Evolutionary conservation across 2,797 vertebrate species (phyloP).

Genomic region (Natrix natrix): DNA sequence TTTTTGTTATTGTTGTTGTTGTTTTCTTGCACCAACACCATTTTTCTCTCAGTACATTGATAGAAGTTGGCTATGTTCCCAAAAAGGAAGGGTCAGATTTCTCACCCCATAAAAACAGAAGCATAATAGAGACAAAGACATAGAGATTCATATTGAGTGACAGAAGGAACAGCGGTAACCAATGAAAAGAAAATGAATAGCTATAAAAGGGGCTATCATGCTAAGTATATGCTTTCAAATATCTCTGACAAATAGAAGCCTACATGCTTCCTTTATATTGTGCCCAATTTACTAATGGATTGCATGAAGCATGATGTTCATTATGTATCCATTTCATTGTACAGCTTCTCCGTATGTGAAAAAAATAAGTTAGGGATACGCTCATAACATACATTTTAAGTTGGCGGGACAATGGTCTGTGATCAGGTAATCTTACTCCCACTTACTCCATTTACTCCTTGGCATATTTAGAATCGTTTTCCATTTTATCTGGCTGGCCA

Average conservation of each 20-base stretch:
- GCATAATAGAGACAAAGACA: not conserved
- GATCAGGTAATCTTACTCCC: not conserved
- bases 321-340: not conserved
- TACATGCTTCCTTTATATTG: conserved; percentile 8
- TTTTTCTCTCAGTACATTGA: conserved; percentile 22
- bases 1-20: not conserved
- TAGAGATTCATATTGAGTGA: conserved; percentile 21
- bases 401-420: not conserved
- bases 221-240: conserved; percentile 26
- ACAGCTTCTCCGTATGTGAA: not conserved
- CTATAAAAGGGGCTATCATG: conserved; percentile 24
- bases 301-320: not conserved
- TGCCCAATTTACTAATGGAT: conserved; percentile 17
- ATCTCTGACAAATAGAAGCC: conserved; percentile 20
- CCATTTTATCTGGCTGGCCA: not conserved
- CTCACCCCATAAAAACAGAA: conserved; percentile 1
- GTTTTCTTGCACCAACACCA: not conserved
- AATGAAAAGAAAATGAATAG: conserved; percentile 24
- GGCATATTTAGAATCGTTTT: not conserved
- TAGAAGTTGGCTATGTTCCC: conserved; percentile 29
- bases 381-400: not conserved
- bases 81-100: conserved; percentile 26
- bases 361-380: not conserved
- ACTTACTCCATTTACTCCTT: not conserved
- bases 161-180: conserved; percentile 38